Evolutionary conservation across 2,797 vertebrate genomes (phyloP), one percentile per base, ranked within the genome.

Genomic region (Gouania willdenowi): DNA sequence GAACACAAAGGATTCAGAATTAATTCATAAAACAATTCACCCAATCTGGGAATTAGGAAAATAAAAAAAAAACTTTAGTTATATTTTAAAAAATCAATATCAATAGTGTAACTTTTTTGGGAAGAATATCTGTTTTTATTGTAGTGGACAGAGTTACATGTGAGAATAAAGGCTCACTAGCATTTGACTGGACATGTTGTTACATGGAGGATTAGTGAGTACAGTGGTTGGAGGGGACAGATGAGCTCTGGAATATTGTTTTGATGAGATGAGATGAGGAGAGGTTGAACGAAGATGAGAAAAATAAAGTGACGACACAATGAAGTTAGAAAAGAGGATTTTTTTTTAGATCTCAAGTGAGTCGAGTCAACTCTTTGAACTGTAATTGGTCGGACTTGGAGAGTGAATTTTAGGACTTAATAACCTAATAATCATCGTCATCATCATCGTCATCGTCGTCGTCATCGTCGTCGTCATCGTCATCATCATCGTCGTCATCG

Each of bases 321-420:
- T 75, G 34, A 18, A 41, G 57, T 72, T 69, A 84, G 55, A 79
- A 82, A 80, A 57, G 45, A 66, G 35, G 70, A 60, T 53, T 57
- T 66, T 49, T 62, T 61, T 66, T 49, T 62, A 61, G 39, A 63
- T 43, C 39, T 20, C 20, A 52, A 62, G 63, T 67, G 53, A 68
- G 65, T 64, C 64, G 70, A 70, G 60, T 53, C 71, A 66, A 83
- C 63, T 79, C 50, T 73, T 60, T 41, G 76, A 75, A 67, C 52
- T 60, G 75, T 46, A n/a, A 69, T 84, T 83, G 81, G 80, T 82
- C 77, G 81, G 79, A 81, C 57, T 69, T 66, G 25, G 42, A 41
- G 48, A 58, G 8, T 54, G 25, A 59, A 69, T 56, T n/a, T n/a
- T 39, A 51, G 40, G 60, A 74, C 37, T 37, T 14, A 40, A 39